Evolutionary conservation across 35 echinoderm and acorn worm species (phyloP), one percentile per base, ranked within the genome.

Genomic region (Heliocidaris erythrogramma): DNA sequence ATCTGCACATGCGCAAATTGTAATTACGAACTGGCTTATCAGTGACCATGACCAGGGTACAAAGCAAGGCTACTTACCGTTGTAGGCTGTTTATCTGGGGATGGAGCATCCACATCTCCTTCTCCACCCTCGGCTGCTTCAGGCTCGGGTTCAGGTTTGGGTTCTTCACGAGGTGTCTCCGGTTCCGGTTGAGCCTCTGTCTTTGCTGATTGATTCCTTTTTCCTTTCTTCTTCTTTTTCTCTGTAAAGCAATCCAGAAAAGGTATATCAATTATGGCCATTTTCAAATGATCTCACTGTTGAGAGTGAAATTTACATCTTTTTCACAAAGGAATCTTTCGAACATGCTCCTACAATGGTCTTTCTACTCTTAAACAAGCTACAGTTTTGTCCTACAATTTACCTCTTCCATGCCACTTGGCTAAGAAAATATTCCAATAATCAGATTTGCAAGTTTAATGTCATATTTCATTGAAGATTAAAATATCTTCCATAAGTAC

Each of bases 161-260:
- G 93, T 85, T 96, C 96, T 32, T 93, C 95, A 30, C 93, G 86
- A 24, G 94, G 94, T 35, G 96, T 93, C 48, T 95, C 94, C 47
- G 96, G 85, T 93, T 97, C 96, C 14, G 85, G 92, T 14, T 95
- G 94, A 49, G 94, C 97, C 49, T 97, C 96, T 85, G 86, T 90
- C 95, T 95, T 96, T n/a, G 95, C 95, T 42, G 97, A 96, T 90
- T 86, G 59, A 95, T 49, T 13, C 42, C 90, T 94, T 88, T 99
- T 99, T 94, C 96, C 97, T 30, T 88, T 59, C 93, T 97, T 99
- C 85, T 97, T 99, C 96, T 97, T 99, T 85, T 99, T 97, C 85
- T 97, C 97, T 97, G 94, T 32, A 94, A 88, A 60, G 59, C 12
- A 10, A 11, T 60, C 59, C 59, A 60, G 59, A 18, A 60, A 18